Percentiles rank a stretch among this genome's conserved stretches.
Conservation (phyloP, 2,888 invertebrate genomes). For the Lucinisca nassula region DNA sequence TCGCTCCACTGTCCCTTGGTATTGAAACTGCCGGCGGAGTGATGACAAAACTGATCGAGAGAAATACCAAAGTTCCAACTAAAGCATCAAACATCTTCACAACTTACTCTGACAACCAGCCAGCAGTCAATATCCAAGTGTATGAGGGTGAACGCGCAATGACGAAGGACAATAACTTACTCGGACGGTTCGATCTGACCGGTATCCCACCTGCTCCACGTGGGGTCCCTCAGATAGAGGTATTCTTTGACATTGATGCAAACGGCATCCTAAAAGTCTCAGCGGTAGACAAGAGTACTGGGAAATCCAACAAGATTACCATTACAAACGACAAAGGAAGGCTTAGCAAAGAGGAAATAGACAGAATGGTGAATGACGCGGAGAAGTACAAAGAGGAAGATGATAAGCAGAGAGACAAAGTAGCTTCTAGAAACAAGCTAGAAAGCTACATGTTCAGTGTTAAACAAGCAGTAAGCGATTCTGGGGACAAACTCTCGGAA, state of each 20-base stretch:
- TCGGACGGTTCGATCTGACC: slow-evolving; percentile 82
- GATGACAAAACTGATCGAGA: slow-evolving; percentile 80
- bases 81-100: slow-evolving; percentile 90
- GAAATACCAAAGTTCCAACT: slow-evolving; percentile 86
- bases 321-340: slow-evolving; percentile 96
- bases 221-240: slow-evolving; percentile 88
- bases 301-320: slow-evolving; percentile 94
- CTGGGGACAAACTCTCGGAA: slow-evolving; percentile 89
- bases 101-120: slow-evolving; percentile 96
- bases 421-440: slow-evolving; percentile 81
- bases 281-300: slow-evolving; percentile 92
- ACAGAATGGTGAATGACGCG: slow-evolving; percentile 90
- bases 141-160: slow-evolving; percentile 98
- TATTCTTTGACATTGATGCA: slow-evolving; percentile 95
- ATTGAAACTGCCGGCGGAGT: slow-evolving; percentile 90
- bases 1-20: slow-evolving; percentile 87
- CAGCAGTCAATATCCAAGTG: slow-evolving; percentile 89
- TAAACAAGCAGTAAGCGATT: slow-evolving; percentile 90
- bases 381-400: slow-evolving; percentile 86
- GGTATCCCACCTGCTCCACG: slow-evolving; percentile 86
- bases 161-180: slow-evolving; percentile 96
- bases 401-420: slow-evolving; percentile 83
- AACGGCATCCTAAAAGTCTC: slow-evolving; percentile 92
- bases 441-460: slow-evolving; percentile 82
- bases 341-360: slow-evolving; percentile 95